A percentile compares a stretch with the other conserved stretches of the same genome.
Evolutionary conservation across 64 coral and sea anemone genomes (phyloP).

Genomic region (Montipora cactus): DNA sequence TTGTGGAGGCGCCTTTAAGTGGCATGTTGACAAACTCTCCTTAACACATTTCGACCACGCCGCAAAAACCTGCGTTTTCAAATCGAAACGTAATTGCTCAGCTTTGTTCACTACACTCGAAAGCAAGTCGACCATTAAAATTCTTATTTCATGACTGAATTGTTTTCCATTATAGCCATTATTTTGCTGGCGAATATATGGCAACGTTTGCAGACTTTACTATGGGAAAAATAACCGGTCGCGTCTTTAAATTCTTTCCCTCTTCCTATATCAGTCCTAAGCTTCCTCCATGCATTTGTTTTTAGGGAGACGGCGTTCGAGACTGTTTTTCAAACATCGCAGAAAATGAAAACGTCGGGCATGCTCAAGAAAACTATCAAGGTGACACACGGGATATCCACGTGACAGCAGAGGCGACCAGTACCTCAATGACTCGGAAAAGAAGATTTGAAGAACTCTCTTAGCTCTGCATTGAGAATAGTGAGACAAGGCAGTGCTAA

Average conservation of each 20-base stretch:
- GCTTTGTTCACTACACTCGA: too few species aligned
- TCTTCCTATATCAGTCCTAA: neutral
- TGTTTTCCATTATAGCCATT: too few species aligned
- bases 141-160: too few species aligned
- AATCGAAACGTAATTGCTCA: too few species aligned
- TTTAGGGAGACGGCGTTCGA: constrained; percentile 33
- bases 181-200: too few species aligned
- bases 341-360: neutral
- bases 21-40: too few species aligned
- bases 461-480: neutral
- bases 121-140: too few species aligned
- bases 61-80: too few species aligned
- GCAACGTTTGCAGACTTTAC: neutral
- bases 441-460: constrained; percentile 85
- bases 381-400: neutral
- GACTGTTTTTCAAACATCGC: neutral
- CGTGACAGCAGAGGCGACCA: neutral
- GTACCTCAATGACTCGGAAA: constrained; percentile 35
- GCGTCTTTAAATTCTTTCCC: neutral
- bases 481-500: neutral
- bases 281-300: neutral
- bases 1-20: too few species aligned
- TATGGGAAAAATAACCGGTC: neutral
- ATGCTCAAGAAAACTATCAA: neutral
- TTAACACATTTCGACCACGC: too few species aligned